Evolutionary conservation across 2,113 vertebrate species (phyloP), one percentile per base, ranked within the genome.

Genomic region (Elephas maximus): DNA sequence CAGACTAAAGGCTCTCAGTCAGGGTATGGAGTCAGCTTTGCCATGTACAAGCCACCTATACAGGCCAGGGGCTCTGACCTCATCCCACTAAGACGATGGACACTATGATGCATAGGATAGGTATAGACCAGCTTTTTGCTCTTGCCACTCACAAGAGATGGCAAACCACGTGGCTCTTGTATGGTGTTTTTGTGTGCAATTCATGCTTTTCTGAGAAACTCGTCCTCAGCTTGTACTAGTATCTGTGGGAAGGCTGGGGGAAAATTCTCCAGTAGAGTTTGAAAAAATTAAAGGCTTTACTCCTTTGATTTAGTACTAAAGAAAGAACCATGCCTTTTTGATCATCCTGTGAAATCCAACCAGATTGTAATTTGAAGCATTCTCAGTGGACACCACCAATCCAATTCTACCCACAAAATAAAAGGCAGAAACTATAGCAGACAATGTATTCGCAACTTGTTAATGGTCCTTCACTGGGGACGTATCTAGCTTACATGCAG

Each of bases 231-330:
- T 67, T 51, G 14, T 45, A 4, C 18, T 23, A 30, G 60, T 24
- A 6, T 41, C 51, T 23, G 24, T 18, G 51, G 48, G 57, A 89
- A 81, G 37, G 11, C 11, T 20, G 37, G 20, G 74, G 71, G 45
- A 45, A 12, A 87, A 14, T 4, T n/a, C 9, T 78, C 67, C 24
- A 20, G 24, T 11, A 76, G 62, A 57, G 8, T 80, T 73, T 60
- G 62, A 53, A 41, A 79, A 86, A 53, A 44, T 53, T 73, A n/a
- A 92, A 83, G 62, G 82, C 86, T n/a, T 37, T 48, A 41, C 23
- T 74, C 26, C 80, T 74, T 90, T 30, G 11, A 33, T 78, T 51
- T 51, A 67, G 53, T 45, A 33, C 11, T 44, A 71, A 12, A 74
- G 63, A 74, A 96, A 73, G n/a, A 85, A 63, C 14, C 28, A 63